These are phyloP conservation scores for Esox masquinongy DNA, from an alignment of 2,797 vertebrate species.

Conservation along the genomic window DNA sequence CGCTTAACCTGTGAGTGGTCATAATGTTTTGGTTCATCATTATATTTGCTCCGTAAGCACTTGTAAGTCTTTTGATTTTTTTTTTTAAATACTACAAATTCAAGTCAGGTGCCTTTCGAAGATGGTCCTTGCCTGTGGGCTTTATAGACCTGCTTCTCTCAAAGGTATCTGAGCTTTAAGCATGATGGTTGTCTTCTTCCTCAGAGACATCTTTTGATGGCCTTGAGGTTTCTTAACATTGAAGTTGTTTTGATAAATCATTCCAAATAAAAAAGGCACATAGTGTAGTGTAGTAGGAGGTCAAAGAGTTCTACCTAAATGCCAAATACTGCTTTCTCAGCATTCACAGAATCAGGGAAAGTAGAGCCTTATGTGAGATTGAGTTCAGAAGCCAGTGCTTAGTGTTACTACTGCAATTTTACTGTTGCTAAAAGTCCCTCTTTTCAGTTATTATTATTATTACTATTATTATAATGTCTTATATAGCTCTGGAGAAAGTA, in stretches of 20 bases:
- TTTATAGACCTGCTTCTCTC: not conserved
- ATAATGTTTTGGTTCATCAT: too few species aligned
- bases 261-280: constrained; percentile 42
- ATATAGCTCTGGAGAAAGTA: constrained; percentile 1
- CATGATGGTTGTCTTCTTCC: too few species aligned
- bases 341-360: constrained; percentile 4
- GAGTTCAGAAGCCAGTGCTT: constrained; percentile 24
- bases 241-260: constrained; percentile 28
- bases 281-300: constrained; percentile 23
- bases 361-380: not conserved
- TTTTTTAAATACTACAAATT: not conserved
- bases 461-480: too few species aligned
- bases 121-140: too few species aligned
- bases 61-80: too few species aligned
- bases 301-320: constrained; percentile 26
- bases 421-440: constrained; percentile 23
- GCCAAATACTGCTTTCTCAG: constrained; percentile 25
- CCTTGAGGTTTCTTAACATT: constrained; percentile 15
- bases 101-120: not conserved
- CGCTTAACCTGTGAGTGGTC: too few species aligned
- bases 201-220: not conserved
- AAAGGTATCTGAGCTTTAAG: not conserved
- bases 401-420: constrained; percentile 17
- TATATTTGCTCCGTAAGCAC: too few species aligned
- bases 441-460: constrained; percentile 13